Evolutionary conservation across 2,888 invertebrate genomes (phyloP).

Genomic region (Philereme transversata): DNA sequence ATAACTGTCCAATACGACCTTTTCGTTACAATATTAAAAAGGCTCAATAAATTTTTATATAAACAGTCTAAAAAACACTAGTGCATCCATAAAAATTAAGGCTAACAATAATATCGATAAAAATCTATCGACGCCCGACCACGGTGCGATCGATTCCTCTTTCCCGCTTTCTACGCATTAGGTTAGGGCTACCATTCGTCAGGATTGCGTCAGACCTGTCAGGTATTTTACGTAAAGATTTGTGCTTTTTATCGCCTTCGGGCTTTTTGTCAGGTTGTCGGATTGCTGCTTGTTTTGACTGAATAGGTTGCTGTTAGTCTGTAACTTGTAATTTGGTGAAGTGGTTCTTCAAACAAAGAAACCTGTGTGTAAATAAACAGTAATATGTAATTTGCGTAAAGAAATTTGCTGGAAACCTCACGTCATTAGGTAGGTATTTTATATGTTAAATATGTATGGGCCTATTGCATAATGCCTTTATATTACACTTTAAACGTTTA

Average conservation of each 20-base stretch:
- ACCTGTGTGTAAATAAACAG: no score
- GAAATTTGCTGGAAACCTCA: no score
- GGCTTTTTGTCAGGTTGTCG: slow-evolving; percentile 24
- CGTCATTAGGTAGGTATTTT: no score
- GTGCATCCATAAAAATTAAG: slow-evolving; percentile 23
- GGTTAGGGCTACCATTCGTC: slow-evolving; percentile 36
- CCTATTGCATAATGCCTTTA: no score
- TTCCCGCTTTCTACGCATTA: slow-evolving; percentile 34
- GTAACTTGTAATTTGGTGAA: no score
- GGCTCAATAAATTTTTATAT: slow-evolving; percentile 14
- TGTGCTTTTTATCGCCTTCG: slow-evolving; percentile 23
- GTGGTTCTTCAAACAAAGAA: no score
- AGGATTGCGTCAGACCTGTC: slow-evolving; percentile 35
- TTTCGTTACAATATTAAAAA: neutral
- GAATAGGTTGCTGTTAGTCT: slow-evolving; percentile 2
- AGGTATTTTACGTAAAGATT: slow-evolving; percentile 31
- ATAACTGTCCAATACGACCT: no score
- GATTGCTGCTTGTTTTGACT: slow-evolving; percentile 20
- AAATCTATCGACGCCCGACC: slow-evolving; percentile 32
- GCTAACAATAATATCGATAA: slow-evolving; percentile 34
- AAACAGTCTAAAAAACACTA: slow-evolving; percentile 17
- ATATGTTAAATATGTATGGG: no score
- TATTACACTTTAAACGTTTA: no score
- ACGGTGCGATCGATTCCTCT: slow-evolving; percentile 31
- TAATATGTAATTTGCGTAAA: no score